phyloP scores from a whole-genome alignment of 1,140 invertebrate species.

The Antheraea mylitta region DNA sequence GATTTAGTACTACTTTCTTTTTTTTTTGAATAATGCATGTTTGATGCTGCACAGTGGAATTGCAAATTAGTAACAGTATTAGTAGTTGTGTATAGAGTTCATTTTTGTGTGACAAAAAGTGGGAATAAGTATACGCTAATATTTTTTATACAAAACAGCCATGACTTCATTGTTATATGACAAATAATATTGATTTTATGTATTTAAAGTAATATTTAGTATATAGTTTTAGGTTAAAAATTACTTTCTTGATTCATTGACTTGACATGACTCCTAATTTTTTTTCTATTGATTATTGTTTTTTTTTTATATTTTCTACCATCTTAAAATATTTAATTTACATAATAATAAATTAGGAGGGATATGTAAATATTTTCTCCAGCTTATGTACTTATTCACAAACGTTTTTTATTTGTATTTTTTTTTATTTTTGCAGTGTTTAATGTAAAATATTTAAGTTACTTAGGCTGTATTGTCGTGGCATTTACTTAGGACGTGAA shows the following conservation, averaged over 20 bases:
- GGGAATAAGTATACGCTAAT: constrained; percentile 14
- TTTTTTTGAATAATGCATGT: neutral
- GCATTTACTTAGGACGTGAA: constrained; percentile 16
- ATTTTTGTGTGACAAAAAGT: constrained; percentile 7
- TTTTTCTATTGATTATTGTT: too few relatives aligned
- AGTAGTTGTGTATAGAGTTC: constrained; percentile 16
- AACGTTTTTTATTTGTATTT: neutral
- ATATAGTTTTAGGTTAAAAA: neutral
- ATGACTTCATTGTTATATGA: neutral
- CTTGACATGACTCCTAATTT: neutral
- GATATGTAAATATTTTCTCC: neutral
- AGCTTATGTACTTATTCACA: neutral
- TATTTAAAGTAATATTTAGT: neutral
- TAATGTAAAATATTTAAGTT: constrained; percentile 6
- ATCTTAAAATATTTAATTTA: neutral
- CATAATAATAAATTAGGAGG: neutral
- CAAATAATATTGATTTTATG: neutral
- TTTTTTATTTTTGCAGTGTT: constrained; percentile 6
- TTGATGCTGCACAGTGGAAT: neutral
- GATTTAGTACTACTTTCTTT: too few relatives aligned
- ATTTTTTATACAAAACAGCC: neutral
- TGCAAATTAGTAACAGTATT: constrained; percentile 18
- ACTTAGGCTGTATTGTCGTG: constrained; percentile 11
- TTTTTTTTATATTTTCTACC: too few relatives aligned
- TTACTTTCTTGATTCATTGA: neutral